Conservation (phyloP, 2,797 vertebrate species). For the Falco cherrug region DNA sequence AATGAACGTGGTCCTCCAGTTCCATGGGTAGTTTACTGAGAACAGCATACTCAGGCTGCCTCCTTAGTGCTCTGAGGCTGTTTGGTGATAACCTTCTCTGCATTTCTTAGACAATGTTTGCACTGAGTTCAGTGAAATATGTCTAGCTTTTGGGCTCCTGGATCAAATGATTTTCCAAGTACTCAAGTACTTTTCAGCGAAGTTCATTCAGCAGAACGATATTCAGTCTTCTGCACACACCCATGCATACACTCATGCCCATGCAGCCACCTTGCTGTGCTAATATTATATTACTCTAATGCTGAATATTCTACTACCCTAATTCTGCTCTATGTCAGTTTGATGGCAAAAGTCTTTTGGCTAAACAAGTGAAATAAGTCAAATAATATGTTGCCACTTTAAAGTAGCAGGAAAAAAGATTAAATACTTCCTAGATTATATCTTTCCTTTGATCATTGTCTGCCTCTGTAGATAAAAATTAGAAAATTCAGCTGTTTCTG, state of each 20-base stretch:
- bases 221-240: neutral
- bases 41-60: no score
- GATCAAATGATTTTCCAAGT: neutral
- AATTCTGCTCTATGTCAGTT: neutral
- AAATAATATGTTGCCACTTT: rapidly evolving
- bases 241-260: rapidly evolving
- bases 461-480: neutral
- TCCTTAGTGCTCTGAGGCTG: neutral
- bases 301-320: neutral
- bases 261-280: neutral
- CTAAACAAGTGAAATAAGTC: neutral
- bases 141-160: neutral
- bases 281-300: neutral
- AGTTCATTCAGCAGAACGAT: neutral
- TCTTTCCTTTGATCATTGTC: neutral
- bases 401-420: neutral
- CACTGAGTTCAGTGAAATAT: neutral
- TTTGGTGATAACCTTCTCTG: neutral
- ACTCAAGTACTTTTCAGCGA: neutral
- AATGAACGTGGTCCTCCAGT: neutral
- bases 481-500: neutral
- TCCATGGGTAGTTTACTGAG: neutral
- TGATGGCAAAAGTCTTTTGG: neutral
- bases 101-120: neutral
- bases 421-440: neutral